These are phyloP conservation scores for Drosophila emarginata DNA, from an alignment of 2,888 invertebrate species.

Conservation along the genomic window DNA sequence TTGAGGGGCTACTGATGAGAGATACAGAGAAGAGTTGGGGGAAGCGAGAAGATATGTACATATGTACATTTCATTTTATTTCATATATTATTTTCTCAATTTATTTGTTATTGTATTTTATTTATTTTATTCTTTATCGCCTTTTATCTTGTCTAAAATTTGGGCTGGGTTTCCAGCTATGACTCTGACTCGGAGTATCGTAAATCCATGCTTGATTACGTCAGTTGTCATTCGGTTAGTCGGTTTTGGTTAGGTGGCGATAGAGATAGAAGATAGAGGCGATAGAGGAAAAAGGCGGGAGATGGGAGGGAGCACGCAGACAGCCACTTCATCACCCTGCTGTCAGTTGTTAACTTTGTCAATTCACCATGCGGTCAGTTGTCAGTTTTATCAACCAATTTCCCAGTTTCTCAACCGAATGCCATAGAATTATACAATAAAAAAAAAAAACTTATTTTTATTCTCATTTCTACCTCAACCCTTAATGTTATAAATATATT, in stretches of 20 bases:
- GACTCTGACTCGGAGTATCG: constrained; percentile 23
- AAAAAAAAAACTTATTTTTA: background rate
- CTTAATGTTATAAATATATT: constrained; percentile 5
- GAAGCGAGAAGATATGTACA: too few species aligned
- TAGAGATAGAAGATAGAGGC: constrained; percentile 6
- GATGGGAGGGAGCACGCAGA: constrained; percentile 29
- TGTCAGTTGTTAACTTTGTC: constrained; percentile 27
- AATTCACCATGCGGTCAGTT: constrained; percentile 39
- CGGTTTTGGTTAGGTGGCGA: constrained; percentile 12
- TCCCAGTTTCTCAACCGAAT: constrained; percentile 28
- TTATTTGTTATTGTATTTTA: constrained; percentile 17
- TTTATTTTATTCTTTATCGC: constrained; percentile 48
- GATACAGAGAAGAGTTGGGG: constrained; percentile 2
- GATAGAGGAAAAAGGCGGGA: background rate
- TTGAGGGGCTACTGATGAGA: constrained; percentile 26
- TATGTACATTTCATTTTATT: background rate
- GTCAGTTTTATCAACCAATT: constrained; percentile 25
- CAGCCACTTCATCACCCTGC: constrained; percentile 36
- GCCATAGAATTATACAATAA: background rate
- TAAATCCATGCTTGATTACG: constrained; percentile 58
- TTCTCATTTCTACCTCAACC: constrained; percentile 3
- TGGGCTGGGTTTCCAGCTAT: constrained; percentile 34
- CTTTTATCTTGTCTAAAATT: constrained; percentile 23
- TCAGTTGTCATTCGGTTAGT: constrained; percentile 47
- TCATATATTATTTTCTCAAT: constrained; percentile 17